These are phyloP conservation scores for Microvelia longipes DNA, from an alignment of 1,140 invertebrate species.

Conservation along the genomic window DNA sequence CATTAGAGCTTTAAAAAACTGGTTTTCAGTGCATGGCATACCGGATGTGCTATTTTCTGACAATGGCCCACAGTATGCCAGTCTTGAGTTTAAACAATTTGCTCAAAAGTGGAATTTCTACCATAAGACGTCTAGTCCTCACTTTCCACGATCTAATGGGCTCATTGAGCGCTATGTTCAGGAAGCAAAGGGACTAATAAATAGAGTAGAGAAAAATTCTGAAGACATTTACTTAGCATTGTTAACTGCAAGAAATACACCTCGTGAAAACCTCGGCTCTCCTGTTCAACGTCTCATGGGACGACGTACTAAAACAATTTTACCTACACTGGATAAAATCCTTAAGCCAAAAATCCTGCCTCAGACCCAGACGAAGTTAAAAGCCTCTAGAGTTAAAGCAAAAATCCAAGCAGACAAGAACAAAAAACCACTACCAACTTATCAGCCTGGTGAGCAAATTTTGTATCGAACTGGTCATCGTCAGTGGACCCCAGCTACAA, in stretches of 20 bases:
- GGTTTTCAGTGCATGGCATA: constrained; percentile 9
- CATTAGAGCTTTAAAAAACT: constrained; percentile 3
- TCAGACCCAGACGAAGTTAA: background rate
- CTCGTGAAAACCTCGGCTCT: constrained; percentile 6
- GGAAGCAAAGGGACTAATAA: constrained; percentile 10
- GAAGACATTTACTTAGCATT: constrained; percentile 5
- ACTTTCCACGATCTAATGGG: constrained; percentile 12
- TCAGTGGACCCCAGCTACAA: background rate
- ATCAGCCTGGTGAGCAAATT: background rate
- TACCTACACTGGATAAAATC: background rate
- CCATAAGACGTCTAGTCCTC: constrained; percentile 3
- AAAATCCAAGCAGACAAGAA: background rate
- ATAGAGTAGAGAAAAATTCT: background rate
- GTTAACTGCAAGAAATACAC: background rate
- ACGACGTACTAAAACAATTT: constrained; percentile 1
- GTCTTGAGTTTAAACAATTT: constrained; percentile 3
- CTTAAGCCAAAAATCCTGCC: constrained; percentile 1
- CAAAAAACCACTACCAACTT: background rate
- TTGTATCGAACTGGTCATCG: background rate
- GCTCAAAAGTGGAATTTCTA: constrained; percentile 2
- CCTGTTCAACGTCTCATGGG: constrained; percentile 6
- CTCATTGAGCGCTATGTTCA: constrained; percentile 13
- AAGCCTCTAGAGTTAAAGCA: background rate
- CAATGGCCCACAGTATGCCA: constrained; percentile 5
- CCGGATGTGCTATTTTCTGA: constrained; percentile 6